A percentile compares a stretch with the other conserved stretches of the same genome.
Conservation (phyloP, 2,888 invertebrate species). For the Aporophyla nigra region DNA sequence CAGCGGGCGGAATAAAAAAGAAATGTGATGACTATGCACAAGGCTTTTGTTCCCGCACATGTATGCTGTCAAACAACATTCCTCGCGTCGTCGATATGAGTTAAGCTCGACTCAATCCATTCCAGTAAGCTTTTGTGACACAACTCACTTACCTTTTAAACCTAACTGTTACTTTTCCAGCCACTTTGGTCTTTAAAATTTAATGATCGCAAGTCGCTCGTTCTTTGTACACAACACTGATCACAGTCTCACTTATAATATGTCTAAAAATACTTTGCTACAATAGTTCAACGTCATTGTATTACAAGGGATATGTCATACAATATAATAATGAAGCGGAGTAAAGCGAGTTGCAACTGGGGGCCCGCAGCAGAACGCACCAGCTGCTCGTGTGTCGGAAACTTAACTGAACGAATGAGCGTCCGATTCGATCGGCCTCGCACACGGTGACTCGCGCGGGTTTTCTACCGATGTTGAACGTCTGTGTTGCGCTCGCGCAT, state of each 20-base stretch:
- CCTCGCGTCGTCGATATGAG: conserved; percentile 88
- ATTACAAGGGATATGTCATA: conserved; percentile 79
- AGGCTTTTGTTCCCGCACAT: conserved; percentile 90
- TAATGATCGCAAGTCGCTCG: conserved; percentile 73
- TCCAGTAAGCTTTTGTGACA: conserved; percentile 87
- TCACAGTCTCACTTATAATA: conserved; percentile 78
- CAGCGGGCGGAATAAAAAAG: conserved; percentile 85
- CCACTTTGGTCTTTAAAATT: conserved; percentile 80
- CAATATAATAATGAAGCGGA: conserved; percentile 77
- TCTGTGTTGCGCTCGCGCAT: conserved; percentile 83
- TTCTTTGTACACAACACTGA: conserved; percentile 82
- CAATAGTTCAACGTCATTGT: conserved; percentile 83
- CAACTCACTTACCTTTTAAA: conserved; percentile 89
- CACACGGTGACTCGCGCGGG: conserved; percentile 79
- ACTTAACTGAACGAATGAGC: conserved; percentile 87
- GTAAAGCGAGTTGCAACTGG: conserved; percentile 84
- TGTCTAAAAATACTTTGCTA: conserved; percentile 72
- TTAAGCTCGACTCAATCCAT: conserved; percentile 87
- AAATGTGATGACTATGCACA: conserved; percentile 87
- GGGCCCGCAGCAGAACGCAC: conserved; percentile 82
- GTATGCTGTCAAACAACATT: conserved; percentile 90
- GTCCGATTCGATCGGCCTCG: conserved; percentile 79
- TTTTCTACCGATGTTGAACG: conserved; percentile 81
- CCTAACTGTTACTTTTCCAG: conserved; percentile 87
- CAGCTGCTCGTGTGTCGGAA: conserved; percentile 86